Conservation (phyloP, 1,140 invertebrate genomes). For the Oryctes rhinoceros region DNA sequence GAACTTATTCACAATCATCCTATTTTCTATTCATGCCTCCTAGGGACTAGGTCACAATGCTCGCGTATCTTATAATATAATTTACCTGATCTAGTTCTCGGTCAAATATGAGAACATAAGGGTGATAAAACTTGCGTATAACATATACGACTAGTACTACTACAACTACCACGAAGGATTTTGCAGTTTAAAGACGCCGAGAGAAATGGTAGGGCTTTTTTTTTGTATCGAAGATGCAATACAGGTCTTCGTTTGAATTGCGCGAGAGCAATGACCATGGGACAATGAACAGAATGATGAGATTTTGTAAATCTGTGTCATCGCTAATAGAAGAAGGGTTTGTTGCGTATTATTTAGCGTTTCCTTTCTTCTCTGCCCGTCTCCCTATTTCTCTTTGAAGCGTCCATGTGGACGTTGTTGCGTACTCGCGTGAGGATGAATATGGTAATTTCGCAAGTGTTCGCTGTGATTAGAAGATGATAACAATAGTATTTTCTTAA, state of each 20-base stretch:
- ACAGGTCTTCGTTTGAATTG: constrained; percentile 23
- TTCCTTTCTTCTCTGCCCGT: neutral
- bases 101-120: constrained; percentile 21
- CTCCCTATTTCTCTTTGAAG: neutral
- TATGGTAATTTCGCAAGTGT: constrained; percentile 17
- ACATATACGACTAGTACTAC: neutral
- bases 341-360: neutral
- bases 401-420: neutral
- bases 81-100: constrained; percentile 36
- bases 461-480: neutral
- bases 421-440: neutral
- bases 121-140: neutral
- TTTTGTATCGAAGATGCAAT: constrained; percentile 8
- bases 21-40: constrained; percentile 37
- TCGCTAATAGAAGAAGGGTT: constrained; percentile 4
- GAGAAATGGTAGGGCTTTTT: neutral
- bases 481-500: neutral
- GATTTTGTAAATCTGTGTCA: constrained; percentile 35
- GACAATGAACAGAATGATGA: neutral
- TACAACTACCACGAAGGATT: neutral
- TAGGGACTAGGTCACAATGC: constrained; percentile 31
- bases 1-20: constrained; percentile 27
- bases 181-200: neutral
- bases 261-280: constrained; percentile 20
- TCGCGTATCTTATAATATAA: constrained; percentile 35